Base-by-base conservation (phyloP, 1,140 invertebrate species). In the Arctopsyche grandis region DNA sequence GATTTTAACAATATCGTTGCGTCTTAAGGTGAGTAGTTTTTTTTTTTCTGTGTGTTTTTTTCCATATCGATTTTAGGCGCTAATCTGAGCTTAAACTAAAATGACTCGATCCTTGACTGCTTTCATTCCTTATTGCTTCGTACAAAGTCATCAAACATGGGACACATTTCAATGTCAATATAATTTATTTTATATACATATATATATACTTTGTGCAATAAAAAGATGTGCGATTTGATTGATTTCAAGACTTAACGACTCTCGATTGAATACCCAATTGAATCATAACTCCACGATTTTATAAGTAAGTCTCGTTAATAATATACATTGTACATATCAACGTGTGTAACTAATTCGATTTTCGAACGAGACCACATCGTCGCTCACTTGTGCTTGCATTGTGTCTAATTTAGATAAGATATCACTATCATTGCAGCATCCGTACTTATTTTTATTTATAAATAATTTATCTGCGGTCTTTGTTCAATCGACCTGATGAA, bases 91-190 rank as follows among this genome's bases (percentile, higher is more conserved):
- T 38, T 38, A 7, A 38, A 38, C 29, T 38, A 4, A 7, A 38
- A 38, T 38, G 29, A 38, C 29, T n/a, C 3, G 29, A 38, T 38
- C 29, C 29, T 38, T 7, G 29, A 38, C 3, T 38, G 29, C 29
- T 38, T 38, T 38, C 29, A 38, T 1, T 38, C 29, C 29, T 38
- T 38, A 38, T 52, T 52, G 48, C 16, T 52, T 52, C 12, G 16
- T 3, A 52, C 16, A 10, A 52, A 66, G 14, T 26, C 14, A 10
- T 66, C 24, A 5, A 66, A 29, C 7, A 26, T 22, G 24, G 26
- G 1, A 66, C 22, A 5, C 19, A 26, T 24, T 24, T 66, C 63
- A 66, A 66, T 66, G 63, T 66, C 63, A 66, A 66, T 63, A 22
- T 19, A 63, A 63, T 63, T 63, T 19, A 19, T 19, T 19, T 60